phyloP scores from a whole-genome alignment of 2,888 invertebrate genomes.

The Harmothoe impar region DNA sequence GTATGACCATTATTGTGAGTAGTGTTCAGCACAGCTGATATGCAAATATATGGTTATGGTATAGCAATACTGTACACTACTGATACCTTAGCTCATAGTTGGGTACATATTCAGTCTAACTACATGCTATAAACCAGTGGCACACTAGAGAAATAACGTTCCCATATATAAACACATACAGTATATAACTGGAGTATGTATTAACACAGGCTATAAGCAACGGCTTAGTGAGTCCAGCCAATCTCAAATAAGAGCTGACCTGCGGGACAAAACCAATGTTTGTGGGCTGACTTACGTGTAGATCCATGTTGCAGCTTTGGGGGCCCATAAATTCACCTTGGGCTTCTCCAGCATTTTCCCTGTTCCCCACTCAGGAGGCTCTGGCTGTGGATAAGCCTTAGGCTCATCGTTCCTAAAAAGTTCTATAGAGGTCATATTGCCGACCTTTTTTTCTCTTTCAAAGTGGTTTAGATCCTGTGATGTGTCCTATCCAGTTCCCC shows the following conservation, averaged over 20 bases:
- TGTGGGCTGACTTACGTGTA: constrained; percentile 56
- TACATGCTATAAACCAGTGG: no score
- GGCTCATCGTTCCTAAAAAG: constrained; percentile 37
- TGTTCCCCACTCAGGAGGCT: constrained; percentile 67
- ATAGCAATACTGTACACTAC: no score
- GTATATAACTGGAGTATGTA: no score
- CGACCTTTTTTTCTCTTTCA: neutral
- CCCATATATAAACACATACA: no score
- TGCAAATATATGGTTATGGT: no score
- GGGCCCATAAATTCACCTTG: constrained; percentile 64
- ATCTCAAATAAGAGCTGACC: neutral
- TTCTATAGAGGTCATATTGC: constrained; percentile 57
- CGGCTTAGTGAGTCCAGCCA: neutral
- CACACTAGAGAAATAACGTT: no score
- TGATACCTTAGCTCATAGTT: no score
- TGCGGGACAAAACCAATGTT: neutral
- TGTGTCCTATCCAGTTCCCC: no score
- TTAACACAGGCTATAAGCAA: neutral
- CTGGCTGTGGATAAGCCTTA: neutral
- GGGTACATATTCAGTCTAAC: no score
- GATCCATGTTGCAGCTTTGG: constrained; percentile 67
- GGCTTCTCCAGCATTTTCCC: constrained; percentile 63
- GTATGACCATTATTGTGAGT: no score
- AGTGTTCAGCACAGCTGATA: no score
- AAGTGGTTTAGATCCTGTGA: neutral